Base-by-base conservation (phyloP, 2,888 invertebrate genomes). In the Oscheius myriophilus region DNA sequence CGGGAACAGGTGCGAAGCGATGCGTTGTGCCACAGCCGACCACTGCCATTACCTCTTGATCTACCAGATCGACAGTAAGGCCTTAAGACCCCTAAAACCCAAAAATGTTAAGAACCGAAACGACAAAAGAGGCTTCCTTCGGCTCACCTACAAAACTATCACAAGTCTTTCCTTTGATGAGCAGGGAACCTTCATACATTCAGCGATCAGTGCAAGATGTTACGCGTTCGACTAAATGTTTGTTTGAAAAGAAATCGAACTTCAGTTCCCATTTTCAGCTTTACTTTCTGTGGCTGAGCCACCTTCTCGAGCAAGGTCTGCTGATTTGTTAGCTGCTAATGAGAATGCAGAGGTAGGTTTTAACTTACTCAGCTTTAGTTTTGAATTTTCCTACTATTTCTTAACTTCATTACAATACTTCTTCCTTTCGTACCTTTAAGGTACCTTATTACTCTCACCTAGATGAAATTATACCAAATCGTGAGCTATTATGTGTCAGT, bases 1-100 rank as follows among this genome's bases (percentile, higher is more conserved):
- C 72, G 78, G 59, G 80, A 81, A 49, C 77, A 76, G 69, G 74
- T 79, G 39, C 75, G 79, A 63, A 76, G 75, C 67, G 71, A 74
- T 67, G 72, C 66, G 67, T 67, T 69, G 53, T 75, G 75, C 65
- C 74, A 76, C 52, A 75, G 79, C 72, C 79, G 78, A 77, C 79
- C 79, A 72, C 73, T 78, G 59, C 79, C 78, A 26, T 68, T 78
- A 53, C 79, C 77, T 58, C 71, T 66, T 33, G 66, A 61, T 46
- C 59, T 39, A 18, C 46, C 21, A 11, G 61, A 61, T n/a, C 21
- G 25, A 25, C 18, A 46, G 61, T 61, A 26, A 49, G 46, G 21
- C n/a, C n/a, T 42, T n/a, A 1, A n/a, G n/a, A n/a, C 33, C 3
- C 9, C 33, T 18, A 33, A 21, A 11, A 43, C 39, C 3, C 21